A percentile compares a stretch with the other conserved stretches of the same genome.
Evolutionary conservation across 2,888 invertebrate genomes (phyloP).

Genomic region (Tenodera sinensis): DNA sequence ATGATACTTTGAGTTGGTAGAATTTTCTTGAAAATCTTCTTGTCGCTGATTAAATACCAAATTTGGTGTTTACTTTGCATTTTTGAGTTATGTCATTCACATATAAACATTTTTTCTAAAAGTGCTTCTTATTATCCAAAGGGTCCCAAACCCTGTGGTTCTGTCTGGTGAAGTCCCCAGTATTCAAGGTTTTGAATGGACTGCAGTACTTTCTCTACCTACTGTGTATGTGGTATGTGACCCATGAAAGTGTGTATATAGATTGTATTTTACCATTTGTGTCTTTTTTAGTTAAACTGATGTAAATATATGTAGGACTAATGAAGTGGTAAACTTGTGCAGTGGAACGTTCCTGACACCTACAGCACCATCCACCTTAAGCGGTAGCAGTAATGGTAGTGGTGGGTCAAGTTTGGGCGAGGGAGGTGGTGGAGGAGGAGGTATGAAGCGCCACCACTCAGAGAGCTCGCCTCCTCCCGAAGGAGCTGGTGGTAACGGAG

Average conservation of each 20-base stretch:
- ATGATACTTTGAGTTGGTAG: no score
- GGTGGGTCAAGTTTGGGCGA: neutral
- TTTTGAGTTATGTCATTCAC: no score
- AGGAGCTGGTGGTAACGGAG: slow-evolving; percentile 8
- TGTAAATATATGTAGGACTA: neutral
- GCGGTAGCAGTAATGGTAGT: slow-evolving; percentile 6
- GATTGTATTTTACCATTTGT: neutral
- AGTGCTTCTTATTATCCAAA: no score
- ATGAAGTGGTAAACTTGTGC: neutral
- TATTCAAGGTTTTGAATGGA: no score
- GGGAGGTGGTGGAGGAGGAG: neutral
- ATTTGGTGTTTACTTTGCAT: no score
- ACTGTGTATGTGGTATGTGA: no score
- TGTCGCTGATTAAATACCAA: no score
- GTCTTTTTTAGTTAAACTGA: neutral
- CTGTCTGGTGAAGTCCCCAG: no score
- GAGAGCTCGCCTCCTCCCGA: slow-evolving; percentile 15
- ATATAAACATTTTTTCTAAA: no score
- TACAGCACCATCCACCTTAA: slow-evolving; percentile 15
- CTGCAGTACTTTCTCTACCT: no score
- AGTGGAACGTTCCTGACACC: slow-evolving; percentile 34
- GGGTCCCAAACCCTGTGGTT: no score
- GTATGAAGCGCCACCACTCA: slow-evolving; percentile 26
- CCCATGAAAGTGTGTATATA: neutral
- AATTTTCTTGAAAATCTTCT: no score